A percentile compares a stretch with the other conserved stretches of the same genome.
Conservation (phyloP, 2,888 invertebrate genomes). For the Andrena minutula region DNA sequence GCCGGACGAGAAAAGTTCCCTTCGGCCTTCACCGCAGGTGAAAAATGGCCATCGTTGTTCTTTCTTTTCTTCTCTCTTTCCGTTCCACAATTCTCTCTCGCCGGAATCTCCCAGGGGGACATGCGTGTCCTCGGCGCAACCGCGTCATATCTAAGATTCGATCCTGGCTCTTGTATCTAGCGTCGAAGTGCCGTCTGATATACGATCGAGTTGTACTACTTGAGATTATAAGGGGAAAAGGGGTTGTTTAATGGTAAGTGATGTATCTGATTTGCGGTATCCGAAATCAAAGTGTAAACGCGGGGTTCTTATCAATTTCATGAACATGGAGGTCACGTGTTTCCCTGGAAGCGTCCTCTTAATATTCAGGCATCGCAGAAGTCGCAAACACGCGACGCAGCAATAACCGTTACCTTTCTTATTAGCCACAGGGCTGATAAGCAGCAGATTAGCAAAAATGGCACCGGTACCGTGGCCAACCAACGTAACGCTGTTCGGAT, state of each 20-base stretch:
- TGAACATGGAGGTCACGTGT: constrained; percentile 38
- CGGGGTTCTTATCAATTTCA: constrained; percentile 19
- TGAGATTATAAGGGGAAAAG: background rate
- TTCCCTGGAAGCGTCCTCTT: constrained; percentile 31
- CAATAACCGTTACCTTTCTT: constrained; percentile 82
- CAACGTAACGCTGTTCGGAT: constrained; percentile 94
- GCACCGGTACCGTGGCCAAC: constrained; percentile 98
- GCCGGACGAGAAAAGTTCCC: constrained; percentile 68
- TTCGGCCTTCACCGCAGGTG: constrained; percentile 53
- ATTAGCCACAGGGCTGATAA: constrained; percentile 94
- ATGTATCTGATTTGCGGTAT: background rate
- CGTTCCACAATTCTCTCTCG: constrained; percentile 9
- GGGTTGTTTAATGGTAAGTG: no score
- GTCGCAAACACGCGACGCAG: constrained; percentile 41
- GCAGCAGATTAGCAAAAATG: constrained; percentile 95
- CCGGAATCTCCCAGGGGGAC: background rate
- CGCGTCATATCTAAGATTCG: background rate
- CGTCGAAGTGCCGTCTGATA: background rate
- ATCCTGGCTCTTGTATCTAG: background rate
- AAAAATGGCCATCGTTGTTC: constrained; percentile 66
- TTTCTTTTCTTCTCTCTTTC: constrained; percentile 31
- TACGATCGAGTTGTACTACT: background rate
- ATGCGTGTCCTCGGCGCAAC: background rate
- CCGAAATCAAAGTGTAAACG: constrained; percentile 12
- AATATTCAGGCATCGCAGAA: constrained; percentile 45